A percentile compares a stretch with the other conserved stretches of the same genome.
Evolutionary conservation across 2,113 vertebrate species (phyloP).

Genomic region (Sorex fumeus): DNA sequence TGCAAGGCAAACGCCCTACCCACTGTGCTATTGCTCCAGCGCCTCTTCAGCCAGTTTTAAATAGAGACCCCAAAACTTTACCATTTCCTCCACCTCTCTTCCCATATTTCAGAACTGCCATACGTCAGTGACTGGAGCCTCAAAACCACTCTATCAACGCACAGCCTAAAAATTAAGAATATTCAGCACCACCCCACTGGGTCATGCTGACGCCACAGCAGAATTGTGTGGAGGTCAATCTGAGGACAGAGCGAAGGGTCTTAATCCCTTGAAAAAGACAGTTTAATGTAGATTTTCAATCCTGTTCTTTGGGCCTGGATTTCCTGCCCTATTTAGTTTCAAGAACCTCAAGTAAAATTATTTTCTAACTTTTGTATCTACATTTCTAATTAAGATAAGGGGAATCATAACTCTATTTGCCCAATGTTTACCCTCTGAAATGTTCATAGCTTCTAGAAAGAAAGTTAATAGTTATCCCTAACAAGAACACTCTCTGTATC

Average conservation of each 20-base stretch:
- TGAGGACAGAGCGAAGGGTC: background rate
- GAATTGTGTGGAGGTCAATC: constrained; percentile 23
- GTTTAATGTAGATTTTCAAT: constrained; percentile 29
- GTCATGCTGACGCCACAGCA: background rate
- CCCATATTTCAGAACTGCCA: background rate
- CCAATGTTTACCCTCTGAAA: background rate
- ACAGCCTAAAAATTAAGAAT: background rate
- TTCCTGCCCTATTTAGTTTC: background rate
- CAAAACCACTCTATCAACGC: background rate
- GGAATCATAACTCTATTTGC: background rate
- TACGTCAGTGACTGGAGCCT: background rate
- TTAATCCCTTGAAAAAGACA: constrained; percentile 29
- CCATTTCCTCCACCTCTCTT: background rate
- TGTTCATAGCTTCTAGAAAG: background rate
- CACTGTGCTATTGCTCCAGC: too few relatives aligned
- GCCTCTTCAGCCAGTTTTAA: background rate
- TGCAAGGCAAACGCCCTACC: too few relatives aligned
- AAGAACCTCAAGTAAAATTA: constrained; percentile 35
- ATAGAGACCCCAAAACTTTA: background rate
- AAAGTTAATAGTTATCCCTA: constrained; percentile 1
- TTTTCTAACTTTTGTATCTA: background rate
- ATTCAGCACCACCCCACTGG: background rate
- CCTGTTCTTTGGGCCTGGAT: background rate
- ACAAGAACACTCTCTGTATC: background rate
- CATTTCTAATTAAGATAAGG: background rate